Evolutionary conservation across 1,140 invertebrate genomes (phyloP).

Genomic region (Lepidotrigona ventralis): DNA sequence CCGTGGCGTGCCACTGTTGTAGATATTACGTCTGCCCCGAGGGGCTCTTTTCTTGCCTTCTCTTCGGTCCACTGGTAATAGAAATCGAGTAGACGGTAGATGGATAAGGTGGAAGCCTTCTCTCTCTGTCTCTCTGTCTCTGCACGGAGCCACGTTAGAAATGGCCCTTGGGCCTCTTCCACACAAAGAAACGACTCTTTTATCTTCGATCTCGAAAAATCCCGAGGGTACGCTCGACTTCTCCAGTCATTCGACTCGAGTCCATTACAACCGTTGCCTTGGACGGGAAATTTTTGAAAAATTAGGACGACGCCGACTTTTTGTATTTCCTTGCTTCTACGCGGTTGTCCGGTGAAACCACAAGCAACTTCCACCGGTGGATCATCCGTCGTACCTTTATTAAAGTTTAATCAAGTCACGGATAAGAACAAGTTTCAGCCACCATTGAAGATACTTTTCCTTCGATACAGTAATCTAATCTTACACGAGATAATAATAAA

Average conservation of each 20-base stretch:
- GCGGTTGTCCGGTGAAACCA: too few relatives aligned
- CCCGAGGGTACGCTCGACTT: neutral
- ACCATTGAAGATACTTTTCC: neutral
- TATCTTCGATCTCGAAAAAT: neutral
- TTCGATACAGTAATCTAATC: neutral
- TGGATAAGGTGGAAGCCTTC: conserved; percentile 45
- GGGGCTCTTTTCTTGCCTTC: conserved; percentile 24
- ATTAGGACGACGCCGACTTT: neutral
- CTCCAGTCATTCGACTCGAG: neutral
- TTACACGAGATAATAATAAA: neutral
- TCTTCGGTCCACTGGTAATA: conserved; percentile 24
- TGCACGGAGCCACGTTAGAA: neutral
- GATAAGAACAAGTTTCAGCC: neutral
- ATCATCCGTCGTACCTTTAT: neutral
- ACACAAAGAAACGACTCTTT: neutral
- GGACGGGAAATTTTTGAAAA: neutral
- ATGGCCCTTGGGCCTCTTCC: conserved; percentile 10
- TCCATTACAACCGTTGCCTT: neutral
- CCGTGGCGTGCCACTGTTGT: neutral
- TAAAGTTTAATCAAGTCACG: neutral
- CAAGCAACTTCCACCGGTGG: neutral
- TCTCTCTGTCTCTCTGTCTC: neutral
- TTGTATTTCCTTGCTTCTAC: neutral
- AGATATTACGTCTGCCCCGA: conserved; percentile 35
- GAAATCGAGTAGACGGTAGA: conserved; percentile 42